Evolutionary conservation across 2,113 vertebrate genomes (phyloP).

Genomic region (Syngnathoides biaculeatus): DNA sequence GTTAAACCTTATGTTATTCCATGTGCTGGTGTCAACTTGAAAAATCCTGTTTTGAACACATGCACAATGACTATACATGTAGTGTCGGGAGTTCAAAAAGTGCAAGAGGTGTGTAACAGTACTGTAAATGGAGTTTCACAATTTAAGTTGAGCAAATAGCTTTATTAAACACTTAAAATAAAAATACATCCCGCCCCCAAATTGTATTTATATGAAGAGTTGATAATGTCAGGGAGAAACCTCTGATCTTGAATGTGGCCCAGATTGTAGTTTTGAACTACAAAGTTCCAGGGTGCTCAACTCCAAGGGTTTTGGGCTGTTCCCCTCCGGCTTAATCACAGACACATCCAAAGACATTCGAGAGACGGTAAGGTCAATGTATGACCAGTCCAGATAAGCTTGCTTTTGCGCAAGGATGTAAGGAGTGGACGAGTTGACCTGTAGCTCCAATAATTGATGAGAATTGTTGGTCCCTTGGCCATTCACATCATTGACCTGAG

Average conservation of each 20-base stretch:
- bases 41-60: no score
- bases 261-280: conserved; percentile 56
- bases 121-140: no score
- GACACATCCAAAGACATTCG: conserved; percentile 71
- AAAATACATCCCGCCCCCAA: not conserved
- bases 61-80: no score
- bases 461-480: not conserved
- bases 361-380: conserved; percentile 30
- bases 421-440: conserved; percentile 68
- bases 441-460: conserved; percentile 31
- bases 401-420: conserved; percentile 37
- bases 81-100: no score
- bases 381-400: conserved; percentile 42
- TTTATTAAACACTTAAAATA: conserved; percentile 1
- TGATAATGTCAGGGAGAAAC: conserved; percentile 26
- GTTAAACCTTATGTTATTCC: no score
- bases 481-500: conserved; percentile 8
- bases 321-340: conserved; percentile 46
- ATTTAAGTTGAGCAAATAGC: no score
- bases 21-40: no score
- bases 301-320: conserved; percentile 53
- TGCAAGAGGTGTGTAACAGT: no score
- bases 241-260: conserved; percentile 26
- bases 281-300: conserved; percentile 45
- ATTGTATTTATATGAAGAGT: not conserved